Percentiles rank a stretch among this genome's conserved stretches.
These are phyloP conservation scores for Euglossa dilemma DNA, from an alignment of 1,140 invertebrate genomes.

Conservation along the genomic window DNA sequence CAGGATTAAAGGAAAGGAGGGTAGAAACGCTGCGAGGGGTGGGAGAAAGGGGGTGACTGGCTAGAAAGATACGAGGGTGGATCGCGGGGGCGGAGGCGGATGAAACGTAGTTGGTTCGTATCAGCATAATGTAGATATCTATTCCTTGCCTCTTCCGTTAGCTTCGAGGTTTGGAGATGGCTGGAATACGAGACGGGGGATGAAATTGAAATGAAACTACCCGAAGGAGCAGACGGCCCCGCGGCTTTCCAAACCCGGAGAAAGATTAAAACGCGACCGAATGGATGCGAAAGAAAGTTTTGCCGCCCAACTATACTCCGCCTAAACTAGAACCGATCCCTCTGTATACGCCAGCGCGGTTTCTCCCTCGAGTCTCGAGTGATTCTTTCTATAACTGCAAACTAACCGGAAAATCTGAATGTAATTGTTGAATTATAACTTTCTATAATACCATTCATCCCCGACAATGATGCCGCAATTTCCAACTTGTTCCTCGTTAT, in stretches of 20 bases:
- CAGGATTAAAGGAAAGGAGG: conserved; percentile 27
- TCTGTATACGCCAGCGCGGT: conserved; percentile 51
- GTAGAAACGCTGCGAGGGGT: background rate
- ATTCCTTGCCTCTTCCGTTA: conserved; percentile 74
- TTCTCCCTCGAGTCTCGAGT: conserved; percentile 15
- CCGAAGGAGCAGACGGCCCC: conserved; percentile 74
- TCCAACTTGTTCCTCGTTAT: background rate
- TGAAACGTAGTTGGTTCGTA: conserved; percentile 74
- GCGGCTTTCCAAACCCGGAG: conserved; percentile 74
- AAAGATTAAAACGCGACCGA: conserved; percentile 79
- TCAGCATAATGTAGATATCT: conserved; percentile 79
- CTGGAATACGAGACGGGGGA: conserved; percentile 49
- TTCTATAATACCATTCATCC: background rate
- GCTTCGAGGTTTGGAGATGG: conserved; percentile 63
- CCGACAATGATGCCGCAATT: no score
- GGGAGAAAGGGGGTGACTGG: background rate
- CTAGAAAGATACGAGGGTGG: conserved; percentile 19
- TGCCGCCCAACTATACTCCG: conserved; percentile 65
- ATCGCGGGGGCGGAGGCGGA: conserved; percentile 47
- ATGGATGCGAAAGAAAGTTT: conserved; percentile 75
- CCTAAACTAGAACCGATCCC: conserved; percentile 65
- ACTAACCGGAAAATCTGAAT: conserved; percentile 18
- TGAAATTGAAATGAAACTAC: conserved; percentile 80
- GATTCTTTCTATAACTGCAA: conserved; percentile 40
- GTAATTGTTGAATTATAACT: conserved; percentile 14